A percentile compares a stretch with the other conserved stretches of the same genome.
Conservation (phyloP, 2,797 vertebrate genomes). For the Malacoraja senta region DNA sequence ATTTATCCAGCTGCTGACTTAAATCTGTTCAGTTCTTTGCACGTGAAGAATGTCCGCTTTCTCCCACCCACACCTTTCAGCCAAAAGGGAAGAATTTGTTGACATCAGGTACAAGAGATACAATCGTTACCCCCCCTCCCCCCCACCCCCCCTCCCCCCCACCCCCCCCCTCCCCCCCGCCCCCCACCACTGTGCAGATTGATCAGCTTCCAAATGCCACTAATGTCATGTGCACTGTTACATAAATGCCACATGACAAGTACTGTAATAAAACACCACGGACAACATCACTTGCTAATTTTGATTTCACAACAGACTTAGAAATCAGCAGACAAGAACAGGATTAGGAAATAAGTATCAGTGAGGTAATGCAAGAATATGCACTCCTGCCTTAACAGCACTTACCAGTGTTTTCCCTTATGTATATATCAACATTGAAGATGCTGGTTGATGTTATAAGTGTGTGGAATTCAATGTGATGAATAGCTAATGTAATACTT, state of each 20-base stretch:
- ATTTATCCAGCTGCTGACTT: background rate
- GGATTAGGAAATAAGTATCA: constrained; percentile 22
- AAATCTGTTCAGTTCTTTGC: background rate
- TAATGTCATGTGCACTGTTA: background rate
- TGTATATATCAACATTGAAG: constrained; percentile 6
- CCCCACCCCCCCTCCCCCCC: no score
- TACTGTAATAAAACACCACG: background rate
- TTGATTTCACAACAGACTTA: background rate
- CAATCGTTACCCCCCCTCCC: no score
- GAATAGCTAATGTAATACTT: constrained; percentile 37
- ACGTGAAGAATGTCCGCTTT: background rate
- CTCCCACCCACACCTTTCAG: background rate
- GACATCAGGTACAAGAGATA: background rate
- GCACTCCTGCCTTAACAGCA: constrained; percentile 18
- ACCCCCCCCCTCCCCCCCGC: no score
- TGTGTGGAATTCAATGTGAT: constrained; percentile 27
- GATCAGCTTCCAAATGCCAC: background rate
- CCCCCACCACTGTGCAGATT: background rate
- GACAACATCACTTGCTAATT: background rate
- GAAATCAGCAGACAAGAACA: constrained; percentile 8
- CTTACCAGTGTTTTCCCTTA: background rate
- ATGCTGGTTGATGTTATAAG: constrained; percentile 24
- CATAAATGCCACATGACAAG: background rate
- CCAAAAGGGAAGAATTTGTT: background rate
- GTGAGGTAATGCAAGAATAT: constrained; percentile 14